Evolutionary conservation across 1,140 invertebrate species (phyloP), one percentile per base, ranked within the genome.

Genomic region (Lordiphosa stackelbergi): DNA sequence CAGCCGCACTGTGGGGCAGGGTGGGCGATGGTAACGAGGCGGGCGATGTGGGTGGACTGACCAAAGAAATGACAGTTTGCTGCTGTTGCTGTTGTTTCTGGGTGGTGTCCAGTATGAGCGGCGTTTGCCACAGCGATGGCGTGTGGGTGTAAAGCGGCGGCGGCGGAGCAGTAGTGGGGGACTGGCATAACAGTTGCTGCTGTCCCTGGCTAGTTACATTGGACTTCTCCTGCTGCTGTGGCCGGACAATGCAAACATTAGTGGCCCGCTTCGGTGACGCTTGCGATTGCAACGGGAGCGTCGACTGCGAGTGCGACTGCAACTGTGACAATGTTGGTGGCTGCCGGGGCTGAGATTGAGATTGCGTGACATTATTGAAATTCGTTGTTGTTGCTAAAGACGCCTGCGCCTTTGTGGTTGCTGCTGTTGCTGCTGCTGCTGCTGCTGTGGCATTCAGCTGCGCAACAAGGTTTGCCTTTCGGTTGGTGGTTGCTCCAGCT

Each of bases 321-420:
- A 68, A 34, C 56, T 68, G 62, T 56, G 69, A 43, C 46, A 53
- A 51, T 40, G 42, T 41, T 40, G 60, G 56, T 38, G 59, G 65
- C 65, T 63, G 77, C 62, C 66, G 73, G 12, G 43, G 43, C 43
- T 46, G 43, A 46, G 43, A 46, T 59, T 74, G 83, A 69, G 71
- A 78, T 84, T 85, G 77, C 75, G 79, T 79, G 70, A 79, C 78
- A 84, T 84, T 69, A 66, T 85, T 74, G 45, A 75, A 83, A 81
- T 85, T 85, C 71, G 75, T 81, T 69, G 81, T 55, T 65, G 41
- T 53, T 53, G 60, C 61, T 22, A 72, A 72, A 75, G 75, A 57
- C 75, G 77, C 69, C 75, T 75, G 75, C 75, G 77, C 69, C 68
- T 83, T 81, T 69, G 64, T 48, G 55, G 52, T 41, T 58, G 65